Evolutionary conservation across 2,797 vertebrate species (phyloP).

Genomic region (Anguilla pacifica): DNA sequence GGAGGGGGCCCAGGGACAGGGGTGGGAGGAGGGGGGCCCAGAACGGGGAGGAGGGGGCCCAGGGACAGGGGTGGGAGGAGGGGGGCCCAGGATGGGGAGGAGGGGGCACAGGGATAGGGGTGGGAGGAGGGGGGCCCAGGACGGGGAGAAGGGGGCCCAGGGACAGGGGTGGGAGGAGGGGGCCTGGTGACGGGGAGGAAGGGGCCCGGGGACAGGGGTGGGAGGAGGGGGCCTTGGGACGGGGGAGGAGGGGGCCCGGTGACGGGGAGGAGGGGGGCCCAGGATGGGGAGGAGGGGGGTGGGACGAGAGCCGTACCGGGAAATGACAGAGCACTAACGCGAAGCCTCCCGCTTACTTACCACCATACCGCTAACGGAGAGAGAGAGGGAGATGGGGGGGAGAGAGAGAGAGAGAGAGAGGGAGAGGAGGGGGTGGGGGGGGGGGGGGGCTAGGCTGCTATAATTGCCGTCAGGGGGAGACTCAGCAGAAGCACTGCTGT

Average conservation of each 20-base stretch:
- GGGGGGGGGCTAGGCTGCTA: constrained; percentile 53
- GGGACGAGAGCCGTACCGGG: background rate
- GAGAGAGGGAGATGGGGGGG: background rate
- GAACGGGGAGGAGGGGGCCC: too few species aligned
- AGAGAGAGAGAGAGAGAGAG: background rate
- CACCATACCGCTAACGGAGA: constrained; percentile 37
- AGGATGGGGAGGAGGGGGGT: background rate
- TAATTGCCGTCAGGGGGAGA: constrained; percentile 68
- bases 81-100: background rate
- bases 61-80: background rate
- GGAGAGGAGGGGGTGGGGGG: background rate
- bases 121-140: background rate
- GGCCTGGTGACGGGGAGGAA: background rate
- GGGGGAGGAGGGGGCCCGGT: constrained; percentile 30
- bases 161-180: too few species aligned
- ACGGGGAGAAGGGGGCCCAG: too few species aligned
- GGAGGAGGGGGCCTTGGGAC: background rate
- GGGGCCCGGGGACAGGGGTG: constrained; percentile 23
- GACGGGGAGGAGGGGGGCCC: background rate
- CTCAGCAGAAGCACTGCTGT: background rate
- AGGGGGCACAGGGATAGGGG: constrained; percentile 62
- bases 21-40: too few species aligned
- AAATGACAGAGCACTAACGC: background rate
- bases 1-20: too few species aligned
- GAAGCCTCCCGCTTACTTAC: constrained; percentile 32